Base-by-base conservation (phyloP, 2,113 vertebrate species). In the Ivindomyrus marchei region DNA sequence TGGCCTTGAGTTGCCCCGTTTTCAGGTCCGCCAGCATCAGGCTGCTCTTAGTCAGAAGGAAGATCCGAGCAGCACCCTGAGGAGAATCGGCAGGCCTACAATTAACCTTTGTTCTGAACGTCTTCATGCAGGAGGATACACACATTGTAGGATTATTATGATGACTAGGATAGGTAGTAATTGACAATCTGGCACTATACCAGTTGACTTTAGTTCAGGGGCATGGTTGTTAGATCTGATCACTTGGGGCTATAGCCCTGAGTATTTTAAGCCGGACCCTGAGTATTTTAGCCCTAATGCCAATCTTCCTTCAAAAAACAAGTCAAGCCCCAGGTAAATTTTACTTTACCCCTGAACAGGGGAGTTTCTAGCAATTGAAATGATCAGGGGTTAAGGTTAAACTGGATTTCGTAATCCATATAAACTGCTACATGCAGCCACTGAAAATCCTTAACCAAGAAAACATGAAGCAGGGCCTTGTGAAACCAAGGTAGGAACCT, bases 11-110 rank as follows among this genome's bases (percentile, higher is more conserved):
- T 89, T 98, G 97, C 19, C 98, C 98, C 0, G 98, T 98, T 93
- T 99, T 99, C 92, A 98, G 98, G 94, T 99, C 98, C 3, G 97
- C 98, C 90, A 99, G 96, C 52, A 99, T 95, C 24, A 99, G 95
- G 0, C 96, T 98, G 88, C 96, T 98, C 93, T 98, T 98, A n/a
- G 98, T 99, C 93, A 99, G 92, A 90, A 99, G 95, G 95, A 99
- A 98, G 93, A 99, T 97, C 87, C 98, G 96, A 90, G 97, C 95
- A 0, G 97, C 95, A 74, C 97, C 95, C 97, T 97, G 91, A 10
- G 4, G 0, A 3, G 1, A 88, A 17, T 83, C 42, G 53, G n/a
- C 10, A 70, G 62, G 62, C n/a, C 62, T 31, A 10, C 62, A 1
- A 10, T 62, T n/a, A 62, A 62, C 21, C 56, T 31, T 70, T 11